These are phyloP conservation scores for Corythornis madagascariensis DNA, from an alignment of 2,113 vertebrate genomes.

Conservation along the genomic window DNA sequence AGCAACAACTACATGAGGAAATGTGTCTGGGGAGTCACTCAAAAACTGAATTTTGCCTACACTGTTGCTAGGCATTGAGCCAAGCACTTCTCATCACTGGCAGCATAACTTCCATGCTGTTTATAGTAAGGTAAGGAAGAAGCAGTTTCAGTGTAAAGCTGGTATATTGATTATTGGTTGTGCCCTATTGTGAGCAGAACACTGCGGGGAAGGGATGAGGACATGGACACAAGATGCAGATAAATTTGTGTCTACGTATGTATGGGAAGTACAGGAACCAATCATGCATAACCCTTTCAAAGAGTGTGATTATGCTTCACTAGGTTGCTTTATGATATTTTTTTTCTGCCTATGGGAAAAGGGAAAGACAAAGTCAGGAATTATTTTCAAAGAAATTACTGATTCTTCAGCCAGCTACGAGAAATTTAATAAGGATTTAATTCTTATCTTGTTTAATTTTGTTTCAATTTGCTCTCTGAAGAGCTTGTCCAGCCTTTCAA, in stretches of 20 bases:
- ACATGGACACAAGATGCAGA: not conserved
- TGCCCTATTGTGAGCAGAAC: not conserved
- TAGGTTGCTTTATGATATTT: not conserved
- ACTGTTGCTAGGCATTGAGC: constrained; percentile 51
- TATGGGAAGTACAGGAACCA: not conserved
- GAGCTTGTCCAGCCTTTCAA: not conserved
- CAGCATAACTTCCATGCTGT: constrained; percentile 2
- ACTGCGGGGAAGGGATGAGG: not conserved
- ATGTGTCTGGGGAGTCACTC: constrained; percentile 25
- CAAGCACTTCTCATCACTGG: constrained; percentile 9
- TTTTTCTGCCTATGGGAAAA: not conserved
- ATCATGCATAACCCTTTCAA: not conserved
- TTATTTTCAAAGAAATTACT: not conserved
- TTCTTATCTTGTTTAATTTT: not conserved
- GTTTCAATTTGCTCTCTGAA: not conserved
- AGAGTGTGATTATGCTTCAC: not conserved
- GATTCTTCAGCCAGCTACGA: not conserved
- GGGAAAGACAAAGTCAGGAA: not conserved
- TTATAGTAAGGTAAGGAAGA: constrained; percentile 29
- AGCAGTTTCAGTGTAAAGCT: not conserved
- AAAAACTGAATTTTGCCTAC: constrained; percentile 35
- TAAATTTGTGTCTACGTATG: not conserved
- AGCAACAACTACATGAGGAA: constrained; percentile 5
- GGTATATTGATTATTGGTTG: not conserved
- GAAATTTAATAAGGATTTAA: not conserved